These are phyloP conservation scores for Pyrocoelia pectoralis DNA, from an alignment of 2,888 invertebrate genomes.

Conservation along the genomic window DNA sequence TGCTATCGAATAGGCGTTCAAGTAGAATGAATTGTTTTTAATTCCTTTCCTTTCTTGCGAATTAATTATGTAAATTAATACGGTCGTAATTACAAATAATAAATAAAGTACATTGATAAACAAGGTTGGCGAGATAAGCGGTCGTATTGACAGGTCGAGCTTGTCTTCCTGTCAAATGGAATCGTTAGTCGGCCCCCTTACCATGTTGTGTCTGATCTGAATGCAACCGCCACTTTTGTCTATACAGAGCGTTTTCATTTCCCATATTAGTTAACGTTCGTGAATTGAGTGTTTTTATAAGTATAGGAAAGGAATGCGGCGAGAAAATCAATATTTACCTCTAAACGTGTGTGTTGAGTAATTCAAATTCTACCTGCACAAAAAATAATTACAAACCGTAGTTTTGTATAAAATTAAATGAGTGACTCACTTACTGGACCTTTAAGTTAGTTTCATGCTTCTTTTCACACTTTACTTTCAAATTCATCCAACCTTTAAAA, in stretches of 20 bases:
- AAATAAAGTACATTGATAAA: neutral
- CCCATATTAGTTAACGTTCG: neutral
- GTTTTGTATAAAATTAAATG: neutral
- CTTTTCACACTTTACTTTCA: no score
- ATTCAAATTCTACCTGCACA: neutral
- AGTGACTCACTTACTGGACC: neutral
- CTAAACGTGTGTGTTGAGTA: neutral
- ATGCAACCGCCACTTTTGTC: neutral
- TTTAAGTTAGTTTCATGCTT: neutral
- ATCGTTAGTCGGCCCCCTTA: neutral
- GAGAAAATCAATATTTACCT: conserved; percentile 8
- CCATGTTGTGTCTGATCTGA: neutral
- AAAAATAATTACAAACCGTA: neutral
- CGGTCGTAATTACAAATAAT: neutral
- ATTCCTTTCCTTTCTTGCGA: neutral
- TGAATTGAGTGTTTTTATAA: neutral
- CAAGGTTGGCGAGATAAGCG: neutral
- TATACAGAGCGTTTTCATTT: conserved; percentile 2
- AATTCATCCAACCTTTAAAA: neutral
- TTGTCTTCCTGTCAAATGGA: neutral
- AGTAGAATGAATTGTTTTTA: neutral
- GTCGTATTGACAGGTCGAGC: neutral
- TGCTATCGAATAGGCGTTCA: neutral
- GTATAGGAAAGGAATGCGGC: conserved; percentile 1
- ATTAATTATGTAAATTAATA: neutral